phyloP scores from a whole-genome alignment of 2,113 vertebrate genomes.

The Alethe diademata region DNA sequence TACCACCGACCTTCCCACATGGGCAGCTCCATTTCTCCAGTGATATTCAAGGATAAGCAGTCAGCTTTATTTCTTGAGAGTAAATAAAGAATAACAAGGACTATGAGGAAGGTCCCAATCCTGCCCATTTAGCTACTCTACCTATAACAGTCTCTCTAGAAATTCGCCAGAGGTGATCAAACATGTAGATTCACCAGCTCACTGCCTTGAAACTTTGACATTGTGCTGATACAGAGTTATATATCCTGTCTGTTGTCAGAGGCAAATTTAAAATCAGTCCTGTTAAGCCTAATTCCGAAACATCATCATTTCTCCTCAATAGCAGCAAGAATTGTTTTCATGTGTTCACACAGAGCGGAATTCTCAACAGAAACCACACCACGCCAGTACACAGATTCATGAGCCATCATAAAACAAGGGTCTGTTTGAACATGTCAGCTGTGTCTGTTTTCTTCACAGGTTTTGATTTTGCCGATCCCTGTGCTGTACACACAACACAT shows the following conservation, averaged over 20 bases:
- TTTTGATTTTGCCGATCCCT: background rate
- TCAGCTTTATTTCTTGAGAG: background rate
- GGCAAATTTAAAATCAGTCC: background rate
- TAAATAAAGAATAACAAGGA: background rate
- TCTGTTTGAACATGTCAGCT: background rate
- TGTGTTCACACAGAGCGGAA: background rate
- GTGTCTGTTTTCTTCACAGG: background rate
- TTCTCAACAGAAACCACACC: background rate
- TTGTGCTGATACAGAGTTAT: background rate
- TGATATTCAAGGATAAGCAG: background rate
- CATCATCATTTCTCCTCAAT: background rate
- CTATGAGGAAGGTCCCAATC: background rate
- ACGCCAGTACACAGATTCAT: background rate
- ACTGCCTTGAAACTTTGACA: background rate
- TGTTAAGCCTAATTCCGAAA: background rate
- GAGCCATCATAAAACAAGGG: background rate
- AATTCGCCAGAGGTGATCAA: background rate
- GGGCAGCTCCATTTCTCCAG: background rate
- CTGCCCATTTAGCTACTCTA: background rate
- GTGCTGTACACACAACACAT: background rate
- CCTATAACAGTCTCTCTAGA: background rate
- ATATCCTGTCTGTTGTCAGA: background rate
- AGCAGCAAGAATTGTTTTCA: background rate
- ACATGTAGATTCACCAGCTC: background rate
- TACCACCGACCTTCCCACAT: background rate